A percentile compares a stretch with the other conserved stretches of the same genome.
Evolutionary conservation across 2,888 invertebrate genomes (phyloP).

Genomic region (Tipula vernalis): DNA sequence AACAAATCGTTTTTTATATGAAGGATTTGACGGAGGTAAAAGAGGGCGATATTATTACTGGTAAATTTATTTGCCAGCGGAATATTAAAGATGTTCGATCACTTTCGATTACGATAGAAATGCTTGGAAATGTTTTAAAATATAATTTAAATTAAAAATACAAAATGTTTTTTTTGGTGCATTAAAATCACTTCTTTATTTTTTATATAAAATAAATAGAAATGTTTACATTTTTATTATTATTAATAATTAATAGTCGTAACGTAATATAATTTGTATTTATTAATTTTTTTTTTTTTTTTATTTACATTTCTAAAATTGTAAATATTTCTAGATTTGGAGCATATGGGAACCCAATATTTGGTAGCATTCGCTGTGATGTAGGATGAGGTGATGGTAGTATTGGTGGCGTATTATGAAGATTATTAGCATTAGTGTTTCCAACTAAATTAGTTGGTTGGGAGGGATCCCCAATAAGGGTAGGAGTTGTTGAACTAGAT

Average conservation of each 20-base stretch:
- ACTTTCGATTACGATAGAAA: slow-evolving; percentile 53
- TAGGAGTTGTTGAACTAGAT: neutral
- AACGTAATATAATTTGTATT: neutral
- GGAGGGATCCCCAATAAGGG: neutral
- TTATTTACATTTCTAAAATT: neutral
- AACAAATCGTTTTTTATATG: slow-evolving; percentile 69
- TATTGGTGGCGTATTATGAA: neutral
- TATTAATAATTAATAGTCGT: neutral
- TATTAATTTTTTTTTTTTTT: neutral
- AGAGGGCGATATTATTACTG: slow-evolving; percentile 48
- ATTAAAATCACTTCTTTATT: slow-evolving; percentile 4
- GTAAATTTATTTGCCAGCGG: slow-evolving; percentile 60
- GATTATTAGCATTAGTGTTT: neutral
- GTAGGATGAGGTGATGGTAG: neutral
- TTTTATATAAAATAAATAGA: neutral
- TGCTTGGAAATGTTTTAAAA: slow-evolving; percentile 46
- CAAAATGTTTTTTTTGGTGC: neutral
- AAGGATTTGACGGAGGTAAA: slow-evolving; percentile 57
- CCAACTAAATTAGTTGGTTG: neutral
- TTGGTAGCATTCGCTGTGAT: neutral
- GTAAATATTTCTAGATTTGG: neutral
- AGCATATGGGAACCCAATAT: neutral
- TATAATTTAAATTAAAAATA: slow-evolving; percentile 46
- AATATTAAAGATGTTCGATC: slow-evolving; percentile 63
- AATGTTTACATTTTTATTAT: neutral